phyloP scores from a whole-genome alignment of 2,888 invertebrate species.

The Thymelicus acteon region DNA sequence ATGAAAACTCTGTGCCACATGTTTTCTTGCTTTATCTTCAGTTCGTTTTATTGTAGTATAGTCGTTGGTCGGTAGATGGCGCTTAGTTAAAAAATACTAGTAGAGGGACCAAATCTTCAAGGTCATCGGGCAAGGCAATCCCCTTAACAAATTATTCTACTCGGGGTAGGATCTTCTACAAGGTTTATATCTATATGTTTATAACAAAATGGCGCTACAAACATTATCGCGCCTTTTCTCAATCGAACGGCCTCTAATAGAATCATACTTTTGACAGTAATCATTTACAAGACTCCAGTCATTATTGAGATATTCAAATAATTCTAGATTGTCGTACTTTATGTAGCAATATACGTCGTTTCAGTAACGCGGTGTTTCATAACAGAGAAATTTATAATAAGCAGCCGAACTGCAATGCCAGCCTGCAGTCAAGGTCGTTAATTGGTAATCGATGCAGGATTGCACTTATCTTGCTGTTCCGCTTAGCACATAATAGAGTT shows the following conservation, averaged over 20 bases:
- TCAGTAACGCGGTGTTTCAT: constrained; percentile 51
- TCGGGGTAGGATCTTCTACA: no score
- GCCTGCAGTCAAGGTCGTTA: constrained; percentile 31
- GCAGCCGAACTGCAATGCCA: constrained; percentile 41
- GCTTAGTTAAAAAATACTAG: no score
- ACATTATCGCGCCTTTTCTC: no score
- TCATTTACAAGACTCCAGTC: background rate
- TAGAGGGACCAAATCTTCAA: no score
- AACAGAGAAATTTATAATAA: constrained; percentile 47
- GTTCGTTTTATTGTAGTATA: no score
- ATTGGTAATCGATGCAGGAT: constrained; percentile 31
- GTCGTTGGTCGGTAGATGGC: no score
- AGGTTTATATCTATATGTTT: background rate
- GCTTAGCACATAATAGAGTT: background rate
- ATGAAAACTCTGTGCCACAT: no score
- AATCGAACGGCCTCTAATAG: no score
- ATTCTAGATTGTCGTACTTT: constrained; percentile 41
- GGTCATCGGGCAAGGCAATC: no score
- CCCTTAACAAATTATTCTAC: no score
- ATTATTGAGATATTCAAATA: constrained; percentile 27
- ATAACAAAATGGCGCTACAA: background rate
- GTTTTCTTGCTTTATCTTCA: no score
- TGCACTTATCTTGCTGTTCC: constrained; percentile 22
- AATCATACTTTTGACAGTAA: no score
- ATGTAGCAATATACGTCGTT: constrained; percentile 48